Evolutionary conservation across 23 tunicate genomes (phyloP).

Genomic region (Botrylloides violaceus): DNA sequence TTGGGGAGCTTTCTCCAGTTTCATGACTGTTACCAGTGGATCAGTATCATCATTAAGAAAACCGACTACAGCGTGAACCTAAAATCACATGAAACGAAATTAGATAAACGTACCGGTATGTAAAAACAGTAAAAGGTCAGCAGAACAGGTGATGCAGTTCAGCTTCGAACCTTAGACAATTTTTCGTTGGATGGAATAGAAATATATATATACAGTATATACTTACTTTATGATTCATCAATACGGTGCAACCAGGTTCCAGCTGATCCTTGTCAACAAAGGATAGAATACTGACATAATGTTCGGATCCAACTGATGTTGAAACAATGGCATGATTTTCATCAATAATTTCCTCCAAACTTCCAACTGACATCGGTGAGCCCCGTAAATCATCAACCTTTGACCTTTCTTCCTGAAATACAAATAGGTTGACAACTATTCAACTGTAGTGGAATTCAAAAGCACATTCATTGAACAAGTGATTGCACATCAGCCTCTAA

Average conservation of each 20-base stretch:
- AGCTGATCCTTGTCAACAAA: slow-evolving; percentile 97
- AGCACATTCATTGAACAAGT: no score
- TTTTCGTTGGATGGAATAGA: no score
- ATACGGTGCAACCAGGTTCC: slow-evolving; percentile 98
- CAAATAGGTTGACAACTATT: neutral
- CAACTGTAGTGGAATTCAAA: no score
- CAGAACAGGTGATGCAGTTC: no score
- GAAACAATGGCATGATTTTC: slow-evolving; percentile 99
- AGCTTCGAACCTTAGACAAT: no score
- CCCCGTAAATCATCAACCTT: slow-evolving; percentile 98
- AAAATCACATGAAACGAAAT: neutral
- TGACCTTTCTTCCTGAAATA: slow-evolving; percentile 86
- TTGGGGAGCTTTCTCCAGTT: slow-evolving; percentile 97
- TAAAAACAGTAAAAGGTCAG: no score
- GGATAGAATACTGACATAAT: slow-evolving; percentile 94
- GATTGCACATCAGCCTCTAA: no score
- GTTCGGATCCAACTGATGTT: slow-evolving; percentile 99
- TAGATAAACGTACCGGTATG: no score
- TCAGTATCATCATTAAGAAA: slow-evolving; percentile 97
- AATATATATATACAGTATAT: no score
- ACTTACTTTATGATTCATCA: slow-evolving; percentile 97
- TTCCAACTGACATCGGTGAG: slow-evolving; percentile 99
- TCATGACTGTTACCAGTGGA: slow-evolving; percentile 98
- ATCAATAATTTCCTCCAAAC: slow-evolving; percentile 97
- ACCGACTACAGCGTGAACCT: slow-evolving; percentile 99